phyloP scores from a whole-genome alignment of 2,113 vertebrate genomes.

The Hoplias malabaricus region DNA sequence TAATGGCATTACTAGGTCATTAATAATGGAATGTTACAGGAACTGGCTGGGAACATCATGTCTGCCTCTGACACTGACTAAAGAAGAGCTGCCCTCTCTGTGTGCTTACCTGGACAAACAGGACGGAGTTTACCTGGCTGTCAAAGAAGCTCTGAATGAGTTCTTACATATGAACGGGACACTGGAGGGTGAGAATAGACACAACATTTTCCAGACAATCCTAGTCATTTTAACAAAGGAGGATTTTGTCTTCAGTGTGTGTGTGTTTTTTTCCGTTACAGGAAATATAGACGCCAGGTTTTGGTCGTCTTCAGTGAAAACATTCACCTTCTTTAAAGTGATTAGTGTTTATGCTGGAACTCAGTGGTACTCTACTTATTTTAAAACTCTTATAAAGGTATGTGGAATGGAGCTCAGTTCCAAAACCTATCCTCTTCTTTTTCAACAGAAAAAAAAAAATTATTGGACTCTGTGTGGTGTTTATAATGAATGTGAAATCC shows the following conservation, averaged over 20 bases:
- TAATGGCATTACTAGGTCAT: no score
- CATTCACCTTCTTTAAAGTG: conserved; percentile 65
- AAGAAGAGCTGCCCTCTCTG: conserved; percentile 65
- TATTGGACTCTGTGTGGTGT: background rate
- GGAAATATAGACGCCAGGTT: conserved; percentile 48
- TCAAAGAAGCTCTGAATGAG: conserved; percentile 68
- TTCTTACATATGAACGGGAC: conserved; percentile 58
- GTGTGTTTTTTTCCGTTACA: conserved; percentile 14
- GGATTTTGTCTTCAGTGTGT: background rate
- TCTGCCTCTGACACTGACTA: conserved; percentile 63
- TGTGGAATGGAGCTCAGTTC: background rate
- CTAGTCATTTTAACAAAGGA: background rate
- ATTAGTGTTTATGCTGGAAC: conserved; percentile 74
- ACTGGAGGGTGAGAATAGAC: background rate
- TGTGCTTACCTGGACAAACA: conserved; percentile 68
- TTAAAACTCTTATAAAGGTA: conserved; percentile 74
- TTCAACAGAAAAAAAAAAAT: conserved; percentile 13
- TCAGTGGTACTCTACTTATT: conserved; percentile 72
- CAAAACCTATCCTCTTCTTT: background rate
- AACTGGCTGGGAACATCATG: conserved; percentile 70
- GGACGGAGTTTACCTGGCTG: conserved; percentile 62
- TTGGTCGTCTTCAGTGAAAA: conserved; percentile 62
- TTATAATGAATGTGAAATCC: background rate
- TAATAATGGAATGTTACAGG: conserved; percentile 46
- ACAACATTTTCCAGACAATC: background rate